Evolutionary conservation across 2,888 invertebrate species (phyloP), one percentile per base, ranked within the genome.

Genomic region (Acanthococcus lagerstroemiae): DNA sequence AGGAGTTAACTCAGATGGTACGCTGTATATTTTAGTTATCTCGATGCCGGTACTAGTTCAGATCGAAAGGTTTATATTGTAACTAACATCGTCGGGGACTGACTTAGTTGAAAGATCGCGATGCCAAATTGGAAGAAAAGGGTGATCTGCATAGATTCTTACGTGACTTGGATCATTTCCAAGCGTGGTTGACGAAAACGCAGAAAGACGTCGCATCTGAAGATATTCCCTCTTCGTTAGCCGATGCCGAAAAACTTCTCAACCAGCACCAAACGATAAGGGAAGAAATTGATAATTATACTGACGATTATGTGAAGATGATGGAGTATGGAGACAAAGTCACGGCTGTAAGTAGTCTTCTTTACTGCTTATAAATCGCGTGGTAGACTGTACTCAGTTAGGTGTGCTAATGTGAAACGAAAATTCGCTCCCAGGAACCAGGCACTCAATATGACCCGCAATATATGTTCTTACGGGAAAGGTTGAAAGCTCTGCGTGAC

Each of bases 221-320:
- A 78, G 96, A 96, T 74, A 93, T 90, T 37, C 95, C 95, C 17
- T 87, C 88, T 15, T 90, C 89, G 69, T 79, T 96, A 74, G 87
- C 94, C 6, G 99, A 99, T 76, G 99, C 99, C 12, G 99, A 99
- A 78, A 93, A 94, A 75, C 81, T 99, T 19, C 80, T 99, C 55
- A 92, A 91, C 55, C 95, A 99, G 77, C 99, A 99, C 80, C 95
- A 95, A 80, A 93, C 93, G 72, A 95, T 99, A 75, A 88, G 93
- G 75, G 97, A 99, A 76, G 99, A 99, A 80, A 99, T 99, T 73
- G 96, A 99, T 77, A 97, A 96, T 75, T 99, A 99, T 78, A 94
- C 89, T 63, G 95, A 95, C 74, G 97, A 99, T 77, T 97, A 95
- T 75, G 89, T 89, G 73, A 91, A 92, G 81, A 99, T 99, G 95